A percentile compares a stretch with the other conserved stretches of the same genome.
phyloP scores from a whole-genome alignment of 2,797 vertebrate genomes.

The Cephalopachus bancanus region DNA sequence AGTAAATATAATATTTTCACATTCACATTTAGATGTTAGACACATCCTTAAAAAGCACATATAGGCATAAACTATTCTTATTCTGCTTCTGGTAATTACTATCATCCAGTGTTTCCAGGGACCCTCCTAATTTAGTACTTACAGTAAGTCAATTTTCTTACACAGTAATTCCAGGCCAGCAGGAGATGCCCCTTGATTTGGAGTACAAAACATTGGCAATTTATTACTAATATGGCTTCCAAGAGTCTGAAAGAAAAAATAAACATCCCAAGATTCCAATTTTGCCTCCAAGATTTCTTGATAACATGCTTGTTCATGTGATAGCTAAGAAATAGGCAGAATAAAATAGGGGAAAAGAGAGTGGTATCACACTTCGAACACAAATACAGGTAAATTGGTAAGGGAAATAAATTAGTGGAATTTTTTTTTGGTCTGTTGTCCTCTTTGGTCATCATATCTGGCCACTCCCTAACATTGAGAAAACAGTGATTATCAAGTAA shows the following conservation, averaged over 20 bases:
- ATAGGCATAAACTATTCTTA: neutral
- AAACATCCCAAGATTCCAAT: neutral
- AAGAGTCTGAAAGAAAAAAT: neutral
- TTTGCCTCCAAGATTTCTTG: neutral
- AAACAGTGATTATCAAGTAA: neutral
- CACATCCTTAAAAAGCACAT: neutral
- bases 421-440: fast-evolving
- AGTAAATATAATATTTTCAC: neutral
- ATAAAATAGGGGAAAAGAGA: neutral
- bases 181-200: neutral
- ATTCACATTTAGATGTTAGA: neutral
- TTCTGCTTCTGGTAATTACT: neutral
- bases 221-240: neutral
- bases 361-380: neutral
- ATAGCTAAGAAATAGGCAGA: neutral
- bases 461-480: neutral
- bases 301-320: too few relatives aligned
- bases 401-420: neutral
- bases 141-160: neutral
- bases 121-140: neutral
- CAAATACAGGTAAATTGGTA: neutral
- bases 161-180: neutral
- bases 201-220: fast-evolving
- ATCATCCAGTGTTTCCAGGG: too few relatives aligned
- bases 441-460: neutral